Evolutionary conservation across 2,113 vertebrate species (phyloP), one percentile per base, ranked within the genome.

Genomic region (Hippocampus guttulatus): DNA sequence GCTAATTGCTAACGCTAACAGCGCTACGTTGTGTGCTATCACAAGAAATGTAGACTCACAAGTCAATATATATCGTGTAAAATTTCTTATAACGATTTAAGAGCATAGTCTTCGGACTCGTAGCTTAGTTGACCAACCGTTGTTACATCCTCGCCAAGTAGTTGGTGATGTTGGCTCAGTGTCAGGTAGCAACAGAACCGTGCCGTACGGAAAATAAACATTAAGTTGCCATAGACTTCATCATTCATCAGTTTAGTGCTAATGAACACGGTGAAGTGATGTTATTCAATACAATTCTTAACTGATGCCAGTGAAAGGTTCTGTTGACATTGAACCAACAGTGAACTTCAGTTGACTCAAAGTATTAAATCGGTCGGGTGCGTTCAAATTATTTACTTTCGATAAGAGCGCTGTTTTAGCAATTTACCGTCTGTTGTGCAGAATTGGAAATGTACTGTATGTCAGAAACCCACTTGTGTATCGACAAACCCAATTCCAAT

Each of bases 181-280:
- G 33, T 16, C 33, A 8, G 43, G 65, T 61, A 64, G 45, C 70
- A 33, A 33, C 38, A 25, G n/a, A 12, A 23, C 51, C n/a, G 20
- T 14, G 47, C 57, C 65, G 67, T 69, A 68, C 82, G 68, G 63
- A 74, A 84, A 72, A 84, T 86, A 85, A 86, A 85, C 82, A 85
- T n/a, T 10, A 70, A 38, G 18, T 3, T 63, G 23, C 11, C n/a
- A 20, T 43, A 2, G 66, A 33, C 47, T 30, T 33, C 3, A 55
- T n/a, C 21, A 2, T 33, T 33, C 27, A 11, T n/a, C 21, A 55
- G 3, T 23, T 55, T 11, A n/a, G 52, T 61, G 58, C 27, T 58
- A 58, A 12, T 23, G 10, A 58, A 15, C 23, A 14, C 20, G 27
- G 7, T 8, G 27, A 61, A 16, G 33, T 61, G 8, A 3, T 55